Evolutionary conservation across 92 coral and sea anemone genomes (phyloP).

Genomic region (Parazoanthus darwini): DNA sequence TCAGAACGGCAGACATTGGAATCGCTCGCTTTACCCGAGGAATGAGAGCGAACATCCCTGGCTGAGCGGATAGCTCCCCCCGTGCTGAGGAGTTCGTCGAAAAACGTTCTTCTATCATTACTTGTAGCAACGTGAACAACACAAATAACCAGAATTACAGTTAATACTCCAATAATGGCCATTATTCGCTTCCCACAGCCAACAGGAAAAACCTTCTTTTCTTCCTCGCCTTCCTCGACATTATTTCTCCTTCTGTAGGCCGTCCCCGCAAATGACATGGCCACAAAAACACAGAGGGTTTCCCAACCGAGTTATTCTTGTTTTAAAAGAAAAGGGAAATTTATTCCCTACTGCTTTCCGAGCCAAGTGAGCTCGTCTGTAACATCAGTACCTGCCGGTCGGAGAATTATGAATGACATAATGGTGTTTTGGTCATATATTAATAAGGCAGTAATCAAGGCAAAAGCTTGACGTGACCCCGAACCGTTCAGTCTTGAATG

Average conservation of each 20-base stretch:
- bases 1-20: slow-evolving; percentile 62
- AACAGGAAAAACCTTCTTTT: slow-evolving; percentile 44
- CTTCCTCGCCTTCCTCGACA: slow-evolving; percentile 3
- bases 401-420: slow-evolving; percentile 31
- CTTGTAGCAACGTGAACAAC: slow-evolving; percentile 96
- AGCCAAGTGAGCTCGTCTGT: not conserved
- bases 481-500: not conserved
- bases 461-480: not conserved
- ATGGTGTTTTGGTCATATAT: slow-evolving; percentile 45
- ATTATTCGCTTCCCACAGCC: slow-evolving; percentile 79
- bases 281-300: not conserved
- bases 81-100: slow-evolving; percentile 95
- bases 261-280: slow-evolving; percentile 16
- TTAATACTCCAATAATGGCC: slow-evolving; percentile 87
- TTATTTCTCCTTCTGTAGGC: slow-evolving; percentile 48
- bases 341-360: not conserved
- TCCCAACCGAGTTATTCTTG: not conserved
- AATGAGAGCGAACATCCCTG: slow-evolving; percentile 55
- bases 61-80: slow-evolving; percentile 98
- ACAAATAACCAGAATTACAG: slow-evolving; percentile 88
- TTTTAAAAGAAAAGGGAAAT: not conserved
- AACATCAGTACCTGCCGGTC: slow-evolving; percentile 31
- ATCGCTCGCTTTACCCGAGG: slow-evolving; percentile 34
- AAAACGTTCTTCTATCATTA: slow-evolving; percentile 88
- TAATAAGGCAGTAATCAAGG: slow-evolving; percentile 12